Conservation (phyloP, 1,140 invertebrate genomes). For the Spodoptera litura region DNA sequence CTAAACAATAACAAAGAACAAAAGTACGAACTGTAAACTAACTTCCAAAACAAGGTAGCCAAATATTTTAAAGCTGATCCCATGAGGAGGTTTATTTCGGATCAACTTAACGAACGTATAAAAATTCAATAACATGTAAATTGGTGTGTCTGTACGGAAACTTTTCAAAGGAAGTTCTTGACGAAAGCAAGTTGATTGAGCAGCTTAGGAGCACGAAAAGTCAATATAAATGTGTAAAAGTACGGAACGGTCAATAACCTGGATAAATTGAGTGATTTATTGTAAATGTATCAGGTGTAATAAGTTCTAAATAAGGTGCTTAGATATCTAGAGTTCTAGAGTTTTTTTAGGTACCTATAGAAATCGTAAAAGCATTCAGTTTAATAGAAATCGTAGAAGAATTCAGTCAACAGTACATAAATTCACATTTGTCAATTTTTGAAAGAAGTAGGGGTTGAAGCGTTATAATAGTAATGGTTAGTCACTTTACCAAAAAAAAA, state of each 20-base stretch:
- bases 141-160: constrained; percentile 75
- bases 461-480: too few relatives aligned
- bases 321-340: not conserved
- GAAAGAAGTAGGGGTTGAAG: too few relatives aligned
- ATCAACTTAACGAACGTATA: constrained; percentile 76
- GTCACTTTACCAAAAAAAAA: too few relatives aligned
- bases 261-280: not conserved
- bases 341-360: too few relatives aligned
- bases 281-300: not conserved
- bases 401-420: too few relatives aligned
- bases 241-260: constrained; percentile 23
- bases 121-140: constrained; percentile 86
- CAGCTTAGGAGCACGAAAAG: constrained; percentile 58
- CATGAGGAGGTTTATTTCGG: constrained; percentile 44
- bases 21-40: not conserved
- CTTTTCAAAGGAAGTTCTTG: constrained; percentile 78
- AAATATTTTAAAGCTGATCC: constrained; percentile 34
- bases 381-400: too few relatives aligned
- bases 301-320: not conserved
- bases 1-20: constrained; percentile 9
- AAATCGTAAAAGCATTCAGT: too few relatives aligned
- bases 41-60: constrained; percentile 19
- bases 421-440: too few relatives aligned
- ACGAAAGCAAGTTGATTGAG: constrained; percentile 75
- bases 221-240: constrained; percentile 44